A percentile compares a stretch with the other conserved stretches of the same genome.
These are phyloP conservation scores for Xiphophorus hellerii DNA, from an alignment of 2,113 vertebrate genomes.

Conservation along the genomic window DNA sequence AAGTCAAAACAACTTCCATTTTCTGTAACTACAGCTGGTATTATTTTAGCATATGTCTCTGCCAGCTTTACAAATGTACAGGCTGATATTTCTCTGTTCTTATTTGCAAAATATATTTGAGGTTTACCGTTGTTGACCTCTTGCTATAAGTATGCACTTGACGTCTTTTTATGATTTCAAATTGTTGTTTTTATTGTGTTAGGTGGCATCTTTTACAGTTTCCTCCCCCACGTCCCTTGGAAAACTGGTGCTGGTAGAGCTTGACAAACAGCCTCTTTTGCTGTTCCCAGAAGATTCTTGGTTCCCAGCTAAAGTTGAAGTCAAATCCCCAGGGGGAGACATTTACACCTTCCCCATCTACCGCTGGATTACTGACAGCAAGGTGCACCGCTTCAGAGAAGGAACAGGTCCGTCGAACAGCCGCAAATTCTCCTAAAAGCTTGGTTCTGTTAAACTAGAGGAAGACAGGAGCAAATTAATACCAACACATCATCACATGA, in stretches of 20 bases:
- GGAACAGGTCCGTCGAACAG: slow-evolving; percentile 59
- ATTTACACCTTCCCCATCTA: slow-evolving; percentile 64
- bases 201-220: slow-evolving; percentile 41
- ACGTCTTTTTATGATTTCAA: neutral
- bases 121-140: too few relatives aligned
- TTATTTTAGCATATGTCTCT: too few relatives aligned
- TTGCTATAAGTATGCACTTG: neutral
- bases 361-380: slow-evolving; percentile 49
- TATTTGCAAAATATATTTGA: too few relatives aligned
- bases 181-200: neutral
- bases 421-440: neutral
- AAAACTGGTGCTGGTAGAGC: slow-evolving; percentile 49
- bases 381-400: slow-evolving; percentile 52
- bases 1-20: too few relatives aligned
- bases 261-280: slow-evolving; percentile 44
- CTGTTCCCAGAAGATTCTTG: slow-evolving; percentile 31
- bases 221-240: slow-evolving; percentile 43
- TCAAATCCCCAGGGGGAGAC: slow-evolving; percentile 48
- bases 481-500: neutral
- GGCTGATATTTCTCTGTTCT: too few relatives aligned
- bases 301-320: slow-evolving; percentile 59
- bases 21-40: too few relatives aligned
- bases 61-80: too few relatives aligned
- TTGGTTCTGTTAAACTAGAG: too few relatives aligned
- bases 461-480: neutral